Conservation (phyloP, 2,113 vertebrate genomes). For the Sceloporus undulatus region DNA sequence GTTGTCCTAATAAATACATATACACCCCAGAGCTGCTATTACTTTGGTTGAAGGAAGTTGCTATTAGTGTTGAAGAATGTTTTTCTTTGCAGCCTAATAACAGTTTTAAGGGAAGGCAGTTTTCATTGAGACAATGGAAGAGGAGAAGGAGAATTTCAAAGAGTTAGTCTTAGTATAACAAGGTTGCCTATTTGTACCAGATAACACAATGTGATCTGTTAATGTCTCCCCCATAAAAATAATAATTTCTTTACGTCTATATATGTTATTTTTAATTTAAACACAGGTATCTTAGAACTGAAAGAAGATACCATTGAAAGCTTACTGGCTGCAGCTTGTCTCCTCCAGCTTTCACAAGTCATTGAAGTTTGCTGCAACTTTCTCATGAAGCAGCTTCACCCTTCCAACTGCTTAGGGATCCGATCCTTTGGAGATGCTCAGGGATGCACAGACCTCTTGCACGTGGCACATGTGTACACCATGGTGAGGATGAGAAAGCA, state of each 20-base stretch:
- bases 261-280: not conserved
- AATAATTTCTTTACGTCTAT: not conserved
- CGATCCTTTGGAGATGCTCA: slow-evolving; percentile 96
- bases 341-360: slow-evolving; percentile 95
- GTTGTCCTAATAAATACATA: no score
- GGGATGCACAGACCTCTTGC: slow-evolving; percentile 91
- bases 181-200: no score
- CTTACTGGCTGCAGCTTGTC: slow-evolving; percentile 93
- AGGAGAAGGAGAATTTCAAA: no score
- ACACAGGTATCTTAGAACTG: slow-evolving; percentile 90
- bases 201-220: no score
- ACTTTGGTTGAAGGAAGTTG: no score
- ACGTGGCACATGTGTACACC: slow-evolving; percentile 94
- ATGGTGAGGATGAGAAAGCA: slow-evolving; percentile 83
- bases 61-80: no score
- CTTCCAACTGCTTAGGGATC: slow-evolving; percentile 97
- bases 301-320: slow-evolving; percentile 98
- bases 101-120: no score
- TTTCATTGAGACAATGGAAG: no score
- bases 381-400: slow-evolving; percentile 97
- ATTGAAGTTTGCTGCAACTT: slow-evolving; percentile 97
- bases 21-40: no score
- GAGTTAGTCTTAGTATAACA: no score
- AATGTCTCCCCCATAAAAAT: no score
- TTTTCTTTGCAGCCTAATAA: no score